Conservation (phyloP, 2,113 vertebrate genomes). For the Poecilia latipinna region DNA sequence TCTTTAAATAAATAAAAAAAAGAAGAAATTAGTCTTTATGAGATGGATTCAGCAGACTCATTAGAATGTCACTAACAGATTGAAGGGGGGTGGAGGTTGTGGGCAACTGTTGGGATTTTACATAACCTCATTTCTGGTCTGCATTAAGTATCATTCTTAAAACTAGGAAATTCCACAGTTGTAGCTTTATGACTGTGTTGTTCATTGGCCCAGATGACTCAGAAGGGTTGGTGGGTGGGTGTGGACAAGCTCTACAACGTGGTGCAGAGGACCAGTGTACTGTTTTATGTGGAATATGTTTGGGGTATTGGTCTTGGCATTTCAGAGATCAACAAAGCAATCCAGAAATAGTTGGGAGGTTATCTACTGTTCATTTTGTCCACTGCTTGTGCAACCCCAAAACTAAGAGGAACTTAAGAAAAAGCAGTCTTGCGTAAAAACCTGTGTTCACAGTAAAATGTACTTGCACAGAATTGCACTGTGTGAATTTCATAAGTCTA, state of each 20-base stretch:
- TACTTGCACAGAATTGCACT: neutral
- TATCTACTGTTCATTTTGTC: neutral
- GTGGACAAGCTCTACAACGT: conserved; percentile 30
- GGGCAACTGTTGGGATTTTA: conserved; percentile 5
- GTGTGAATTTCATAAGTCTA: neutral
- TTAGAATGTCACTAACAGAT: neutral
- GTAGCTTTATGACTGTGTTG: neutral
- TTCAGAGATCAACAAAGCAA: neutral
- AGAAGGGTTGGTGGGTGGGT: conserved; percentile 6
- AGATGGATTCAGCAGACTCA: neutral
- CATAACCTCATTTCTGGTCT: neutral
- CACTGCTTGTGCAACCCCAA: conserved; percentile 4
- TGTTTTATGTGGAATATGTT: neutral
- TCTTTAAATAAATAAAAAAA: no score
- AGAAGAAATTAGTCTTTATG: neutral
- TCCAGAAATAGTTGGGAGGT: neutral
- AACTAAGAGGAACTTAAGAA: conserved; percentile 13
- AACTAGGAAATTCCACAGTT: conserved; percentile 1
- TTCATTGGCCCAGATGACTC: conserved; percentile 42
- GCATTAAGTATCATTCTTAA: neutral
- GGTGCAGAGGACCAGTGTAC: neutral
- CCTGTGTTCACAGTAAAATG: neutral
- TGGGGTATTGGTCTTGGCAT: neutral
- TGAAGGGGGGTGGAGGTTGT: neutral
- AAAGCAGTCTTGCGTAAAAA: conserved; percentile 12